phyloP scores from a whole-genome alignment of 2,797 vertebrate genomes.

The Enteromius thamalakanensis region DNA sequence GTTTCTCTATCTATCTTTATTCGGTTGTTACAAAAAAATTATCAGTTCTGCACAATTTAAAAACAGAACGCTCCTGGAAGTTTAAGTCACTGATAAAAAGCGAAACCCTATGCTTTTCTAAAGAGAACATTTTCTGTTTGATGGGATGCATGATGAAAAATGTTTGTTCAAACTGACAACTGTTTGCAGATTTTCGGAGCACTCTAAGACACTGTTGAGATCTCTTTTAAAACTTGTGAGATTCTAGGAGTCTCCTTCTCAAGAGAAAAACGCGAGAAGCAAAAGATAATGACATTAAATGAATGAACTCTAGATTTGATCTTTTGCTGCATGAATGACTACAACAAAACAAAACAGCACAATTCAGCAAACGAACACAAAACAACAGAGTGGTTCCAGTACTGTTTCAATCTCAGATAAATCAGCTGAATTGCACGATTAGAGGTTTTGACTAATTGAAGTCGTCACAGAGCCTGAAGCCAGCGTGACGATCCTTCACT shows the following conservation, averaged over 20 bases:
- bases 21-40: background rate
- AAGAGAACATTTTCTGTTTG: background rate
- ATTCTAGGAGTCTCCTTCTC: background rate
- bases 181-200: background rate
- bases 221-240: background rate
- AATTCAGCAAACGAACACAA: background rate
- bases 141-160: background rate
- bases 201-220: background rate
- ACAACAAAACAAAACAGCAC: background rate
- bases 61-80: background rate
- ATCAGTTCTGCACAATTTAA: background rate
- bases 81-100: background rate
- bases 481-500: constrained; percentile 3
- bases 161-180: background rate
- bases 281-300: background rate
- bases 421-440: constrained; percentile 12
- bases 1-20: background rate
- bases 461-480: constrained; percentile 9
- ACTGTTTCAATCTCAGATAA: background rate
- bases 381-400: background rate
- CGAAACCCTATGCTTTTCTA: background rate
- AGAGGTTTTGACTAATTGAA: constrained; percentile 15
- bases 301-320: background rate
- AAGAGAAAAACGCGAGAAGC: no score
- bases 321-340: background rate